These are phyloP conservation scores for Antrozous pallidus DNA, from an alignment of 2,797 vertebrate genomes.

Conservation along the genomic window DNA sequence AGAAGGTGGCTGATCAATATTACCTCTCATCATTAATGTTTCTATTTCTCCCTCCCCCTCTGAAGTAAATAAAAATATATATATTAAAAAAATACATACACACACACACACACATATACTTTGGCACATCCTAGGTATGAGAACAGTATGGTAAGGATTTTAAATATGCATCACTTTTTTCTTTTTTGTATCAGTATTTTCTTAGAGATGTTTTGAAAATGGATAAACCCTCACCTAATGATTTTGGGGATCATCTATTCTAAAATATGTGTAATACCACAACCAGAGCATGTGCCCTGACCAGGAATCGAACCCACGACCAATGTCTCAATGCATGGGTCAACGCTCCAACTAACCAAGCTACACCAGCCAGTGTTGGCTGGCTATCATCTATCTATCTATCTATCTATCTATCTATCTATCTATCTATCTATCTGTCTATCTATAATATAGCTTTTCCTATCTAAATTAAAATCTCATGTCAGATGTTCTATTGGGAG, in stretches of 20 bases:
- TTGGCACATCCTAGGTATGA: background rate
- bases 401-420: background rate
- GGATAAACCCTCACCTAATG: background rate
- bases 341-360: background rate
- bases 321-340: background rate
- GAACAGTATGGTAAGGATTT: slow-evolving; percentile 20
- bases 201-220: background rate
- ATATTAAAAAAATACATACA: too few relatives aligned
- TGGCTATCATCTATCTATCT: too few relatives aligned
- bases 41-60: too few relatives aligned
- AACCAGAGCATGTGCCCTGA: background rate
- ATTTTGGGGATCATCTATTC: background rate
- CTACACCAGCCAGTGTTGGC: background rate
- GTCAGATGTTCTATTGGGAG: background rate
- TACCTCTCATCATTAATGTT: too few relatives aligned
- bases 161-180: background rate
- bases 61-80: too few relatives aligned
- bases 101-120: too few relatives aligned
- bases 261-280: background rate
- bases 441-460: background rate
- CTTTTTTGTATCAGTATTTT: background rate
- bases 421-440: too few relatives aligned
- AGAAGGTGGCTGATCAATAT: too few relatives aligned
- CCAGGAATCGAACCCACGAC: background rate
- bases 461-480: background rate